A percentile compares a stretch with the other conserved stretches of the same genome.
phyloP scores from a whole-genome alignment of 2,888 invertebrate species.

The Linyphia triangularis region DNA sequence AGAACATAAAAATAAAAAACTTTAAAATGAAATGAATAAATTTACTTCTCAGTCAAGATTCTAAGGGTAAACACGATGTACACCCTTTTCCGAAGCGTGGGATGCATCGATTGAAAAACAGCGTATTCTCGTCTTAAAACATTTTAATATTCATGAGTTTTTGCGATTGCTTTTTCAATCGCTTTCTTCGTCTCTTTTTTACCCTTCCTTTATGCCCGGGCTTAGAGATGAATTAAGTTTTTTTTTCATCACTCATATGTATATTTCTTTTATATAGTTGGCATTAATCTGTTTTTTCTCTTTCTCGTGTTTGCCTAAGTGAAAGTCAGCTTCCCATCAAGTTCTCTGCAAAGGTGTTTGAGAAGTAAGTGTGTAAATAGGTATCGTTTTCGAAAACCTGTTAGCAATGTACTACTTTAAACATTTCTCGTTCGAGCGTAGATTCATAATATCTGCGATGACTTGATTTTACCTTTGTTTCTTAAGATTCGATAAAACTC shows the following conservation, averaged over 20 bases:
- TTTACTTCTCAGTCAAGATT: slow-evolving; percentile 52
- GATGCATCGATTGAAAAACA: slow-evolving; percentile 45
- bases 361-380: not conserved
- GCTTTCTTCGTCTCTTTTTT: slow-evolving; percentile 37
- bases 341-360: not conserved
- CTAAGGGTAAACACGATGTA: slow-evolving; percentile 53
- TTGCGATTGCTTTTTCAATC: slow-evolving; percentile 66
- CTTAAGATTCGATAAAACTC: too few relatives aligned
- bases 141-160: slow-evolving; percentile 70
- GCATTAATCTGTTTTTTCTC: not conserved
- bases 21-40: slow-evolving; percentile 68
- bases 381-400: not conserved
- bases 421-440: too few relatives aligned
- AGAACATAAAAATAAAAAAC: slow-evolving; percentile 30
- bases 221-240: slow-evolving; percentile 57
- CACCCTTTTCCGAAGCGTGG: slow-evolving; percentile 8
- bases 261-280: not conserved
- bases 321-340: not conserved
- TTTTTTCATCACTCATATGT: slow-evolving; percentile 18
- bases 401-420: not conserved
- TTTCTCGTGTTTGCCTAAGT: not conserved
- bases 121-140: slow-evolving; percentile 41
- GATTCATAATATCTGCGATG: too few relatives aligned
- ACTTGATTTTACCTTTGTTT: too few relatives aligned
- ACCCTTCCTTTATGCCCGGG: slow-evolving; percentile 29